Evolutionary conservation across 1,140 invertebrate genomes (phyloP), one percentile per base, ranked within the genome.

Genomic region (Agraylea sexmaculata): DNA sequence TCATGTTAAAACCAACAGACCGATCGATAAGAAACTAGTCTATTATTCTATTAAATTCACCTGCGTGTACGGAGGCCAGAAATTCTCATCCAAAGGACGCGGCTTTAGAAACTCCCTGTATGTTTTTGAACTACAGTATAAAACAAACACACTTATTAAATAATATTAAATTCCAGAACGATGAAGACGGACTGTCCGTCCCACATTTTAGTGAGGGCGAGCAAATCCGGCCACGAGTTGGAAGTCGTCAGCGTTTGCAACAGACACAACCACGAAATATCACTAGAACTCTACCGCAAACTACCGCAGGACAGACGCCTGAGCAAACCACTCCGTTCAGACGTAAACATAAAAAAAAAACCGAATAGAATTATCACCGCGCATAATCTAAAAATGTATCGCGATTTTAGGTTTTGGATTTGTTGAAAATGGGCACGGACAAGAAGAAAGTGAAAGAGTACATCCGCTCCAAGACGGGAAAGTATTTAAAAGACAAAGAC

Each of bases 1-100:
- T 25, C 60, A 61, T 40, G 65, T 63, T 60, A 68, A 68, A 54
- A 66, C 64, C 19, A 51, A 61, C 7, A 51, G 64, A 29, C 63
- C 60, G 1, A 66, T 67, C 19, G 60, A 59, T 21, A 52, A 59
- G 16, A 42, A 51, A 45, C 44, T 67, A 4, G 63, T 63, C 37
- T 67, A 67, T 53, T 67, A 67, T 48, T 65, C 62, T 4, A 60
- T 66, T 0, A 65, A 65, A 42, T 67, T 62, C 52, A 62, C 64
- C 0, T 67, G 64, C 38, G 63, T 67, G 34, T 65, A 63, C 45
- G 64, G 64, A 2, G 64, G 64, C 11, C 61, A 65, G 36, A 65
- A 63, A 30, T 64, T 64, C 41, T 48, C 60, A 25, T 56, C 62
- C 7, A 53, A 62, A 37, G 62, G 62, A 37, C 58, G 57, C 35